Evolutionary conservation across 2,797 vertebrate species (phyloP).

Genomic region (Cryptoblepharus egeriae): DNA sequence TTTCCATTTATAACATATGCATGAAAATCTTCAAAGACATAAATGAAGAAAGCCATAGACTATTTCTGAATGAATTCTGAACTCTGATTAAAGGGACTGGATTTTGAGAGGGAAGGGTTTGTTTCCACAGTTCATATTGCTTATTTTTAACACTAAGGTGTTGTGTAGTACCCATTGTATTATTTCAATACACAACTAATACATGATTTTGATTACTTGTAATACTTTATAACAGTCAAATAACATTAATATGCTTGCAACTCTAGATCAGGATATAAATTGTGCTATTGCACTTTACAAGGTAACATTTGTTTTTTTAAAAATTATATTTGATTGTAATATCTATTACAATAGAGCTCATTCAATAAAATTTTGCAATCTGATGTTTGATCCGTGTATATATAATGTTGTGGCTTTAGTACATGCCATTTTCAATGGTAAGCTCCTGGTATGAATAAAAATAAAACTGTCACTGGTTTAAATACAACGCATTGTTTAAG

Average conservation of each 20-base stretch:
- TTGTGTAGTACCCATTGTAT: slow-evolving; percentile 53
- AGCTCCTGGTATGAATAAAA: slow-evolving; percentile 74
- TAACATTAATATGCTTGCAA: slow-evolving; percentile 66
- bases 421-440: slow-evolving; percentile 74
- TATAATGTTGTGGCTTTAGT: slow-evolving; percentile 76
- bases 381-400: slow-evolving; percentile 68
- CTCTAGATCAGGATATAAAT: slow-evolving; percentile 61
- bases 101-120: slow-evolving; percentile 40
- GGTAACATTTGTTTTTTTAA: slow-evolving; percentile 55
- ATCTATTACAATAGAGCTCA: slow-evolving; percentile 57
- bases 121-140: slow-evolving; percentile 49
- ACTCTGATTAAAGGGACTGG: slow-evolving; percentile 35
- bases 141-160: slow-evolving; percentile 59
- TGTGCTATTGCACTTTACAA: slow-evolving; percentile 63
- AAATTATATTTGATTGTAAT: slow-evolving; percentile 67
- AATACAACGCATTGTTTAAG: slow-evolving; percentile 61
- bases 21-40: slow-evolving; percentile 30
- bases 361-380: slow-evolving; percentile 70
- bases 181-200: slow-evolving; percentile 52
- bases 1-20: slow-evolving; percentile 41
- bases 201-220: slow-evolving; percentile 60
- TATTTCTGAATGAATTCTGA: slow-evolving; percentile 45
- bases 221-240: slow-evolving; percentile 55
- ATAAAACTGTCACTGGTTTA: slow-evolving; percentile 74
- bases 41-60: slow-evolving; percentile 70